Conservation (phyloP, 2,113 vertebrate species). For the Micronycteris hirsuta region DNA sequence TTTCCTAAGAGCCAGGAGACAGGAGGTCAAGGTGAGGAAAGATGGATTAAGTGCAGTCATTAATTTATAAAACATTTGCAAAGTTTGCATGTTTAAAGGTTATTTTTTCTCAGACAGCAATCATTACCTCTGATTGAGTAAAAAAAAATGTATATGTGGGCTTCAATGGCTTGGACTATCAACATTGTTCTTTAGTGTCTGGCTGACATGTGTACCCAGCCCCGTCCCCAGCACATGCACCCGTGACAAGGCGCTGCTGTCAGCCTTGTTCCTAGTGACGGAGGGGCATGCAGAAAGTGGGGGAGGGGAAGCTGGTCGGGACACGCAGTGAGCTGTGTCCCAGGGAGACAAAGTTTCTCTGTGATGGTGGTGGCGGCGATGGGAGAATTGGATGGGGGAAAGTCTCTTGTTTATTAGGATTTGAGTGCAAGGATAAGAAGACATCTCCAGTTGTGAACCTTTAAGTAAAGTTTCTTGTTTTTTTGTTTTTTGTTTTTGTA, state of each 20-base stretch:
- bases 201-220: background rate
- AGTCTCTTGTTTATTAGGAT: background rate
- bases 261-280: background rate
- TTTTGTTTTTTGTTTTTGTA: background rate
- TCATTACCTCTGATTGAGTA: background rate
- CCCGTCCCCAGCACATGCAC: background rate
- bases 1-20: background rate
- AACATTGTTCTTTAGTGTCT: background rate
- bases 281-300: background rate
- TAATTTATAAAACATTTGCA: background rate
- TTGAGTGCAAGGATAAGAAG: constrained; percentile 25
- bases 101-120: background rate
- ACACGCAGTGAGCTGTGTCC: background rate
- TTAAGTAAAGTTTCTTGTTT: background rate
- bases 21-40: background rate
- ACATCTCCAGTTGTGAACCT: background rate
- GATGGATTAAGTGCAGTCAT: background rate
- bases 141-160: background rate
- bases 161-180: background rate
- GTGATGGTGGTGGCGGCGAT: background rate
- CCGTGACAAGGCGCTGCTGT: background rate
- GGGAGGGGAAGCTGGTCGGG: too few relatives aligned
- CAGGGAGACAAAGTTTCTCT: constrained; percentile 20
- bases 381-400: background rate
- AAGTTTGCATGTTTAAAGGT: background rate